These are phyloP conservation scores for Diacarnus erythraeanus DNA, from an alignment of 37 sponge, comb jelly and placozoan genomes.

Conservation along the genomic window DNA sequence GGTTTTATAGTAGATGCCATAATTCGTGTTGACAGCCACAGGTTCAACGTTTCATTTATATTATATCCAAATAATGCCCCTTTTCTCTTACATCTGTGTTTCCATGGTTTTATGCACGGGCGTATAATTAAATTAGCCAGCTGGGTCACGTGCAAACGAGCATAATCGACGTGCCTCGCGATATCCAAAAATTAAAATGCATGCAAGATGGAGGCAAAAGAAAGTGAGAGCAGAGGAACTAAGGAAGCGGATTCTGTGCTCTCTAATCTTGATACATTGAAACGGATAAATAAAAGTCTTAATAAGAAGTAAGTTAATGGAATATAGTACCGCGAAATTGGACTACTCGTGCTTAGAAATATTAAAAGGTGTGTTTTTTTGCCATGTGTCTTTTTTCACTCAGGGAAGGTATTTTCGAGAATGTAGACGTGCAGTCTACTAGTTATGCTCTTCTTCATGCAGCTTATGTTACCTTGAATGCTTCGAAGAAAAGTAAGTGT, in stretches of 20 bases:
- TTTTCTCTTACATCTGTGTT: background rate
- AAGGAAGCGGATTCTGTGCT: background rate
- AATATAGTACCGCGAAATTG: background rate
- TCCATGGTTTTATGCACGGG: background rate
- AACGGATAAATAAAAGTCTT: background rate
- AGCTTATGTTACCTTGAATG: constrained; percentile 6
- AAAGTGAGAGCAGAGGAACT: background rate
- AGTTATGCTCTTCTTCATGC: constrained; percentile 27
- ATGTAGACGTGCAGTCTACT: constrained; percentile 20
- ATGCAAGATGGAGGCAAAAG: background rate
- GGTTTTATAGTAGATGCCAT: background rate
- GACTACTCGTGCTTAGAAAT: background rate
- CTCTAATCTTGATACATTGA: background rate
- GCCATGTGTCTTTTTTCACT: background rate
- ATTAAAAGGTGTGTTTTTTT: background rate
- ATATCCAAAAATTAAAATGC: background rate
- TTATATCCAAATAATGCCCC: too few relatives aligned
- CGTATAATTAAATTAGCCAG: too few relatives aligned
- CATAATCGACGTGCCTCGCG: too few relatives aligned
- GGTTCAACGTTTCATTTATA: background rate
- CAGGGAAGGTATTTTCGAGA: constrained; percentile 21
- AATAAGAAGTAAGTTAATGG: background rate
- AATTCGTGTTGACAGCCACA: background rate
- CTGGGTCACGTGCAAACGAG: too few relatives aligned
- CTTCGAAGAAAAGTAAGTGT: constrained; percentile 15